Evolutionary conservation across 2,113 vertebrate species (phyloP).

Genomic region (Aptenodytes patagonicus): DNA sequence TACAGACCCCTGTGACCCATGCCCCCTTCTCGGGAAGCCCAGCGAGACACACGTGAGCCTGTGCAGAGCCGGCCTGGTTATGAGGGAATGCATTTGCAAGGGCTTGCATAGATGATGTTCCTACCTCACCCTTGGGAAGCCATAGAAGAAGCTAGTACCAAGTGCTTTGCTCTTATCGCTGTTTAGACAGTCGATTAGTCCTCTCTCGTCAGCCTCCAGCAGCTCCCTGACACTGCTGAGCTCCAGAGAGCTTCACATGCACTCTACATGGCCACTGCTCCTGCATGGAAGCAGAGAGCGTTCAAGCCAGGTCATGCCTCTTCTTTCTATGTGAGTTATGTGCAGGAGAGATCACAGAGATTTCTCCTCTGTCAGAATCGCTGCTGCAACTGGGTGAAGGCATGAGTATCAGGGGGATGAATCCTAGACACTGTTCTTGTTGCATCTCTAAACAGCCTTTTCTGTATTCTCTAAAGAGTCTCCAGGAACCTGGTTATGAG

Average conservation of each 20-base stretch:
- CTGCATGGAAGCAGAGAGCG: not conserved
- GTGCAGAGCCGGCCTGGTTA: not conserved
- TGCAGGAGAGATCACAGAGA: not conserved
- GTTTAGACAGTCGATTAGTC: not conserved
- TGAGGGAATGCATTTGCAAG: not conserved
- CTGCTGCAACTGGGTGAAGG: not conserved
- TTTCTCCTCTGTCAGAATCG: not conserved
- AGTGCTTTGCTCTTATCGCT: not conserved
- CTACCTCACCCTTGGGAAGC: not conserved
- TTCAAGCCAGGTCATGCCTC: not conserved
- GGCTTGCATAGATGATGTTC: not conserved
- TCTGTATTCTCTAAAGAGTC: not conserved
- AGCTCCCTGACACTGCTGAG: not conserved
- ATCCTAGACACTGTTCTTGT: not conserved
- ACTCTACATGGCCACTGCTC: not conserved
- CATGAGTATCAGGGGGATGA: not conserved
- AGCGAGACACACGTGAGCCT: not conserved
- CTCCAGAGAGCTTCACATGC: not conserved
- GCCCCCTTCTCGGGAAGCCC: not conserved
- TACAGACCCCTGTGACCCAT: not conserved
- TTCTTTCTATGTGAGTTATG: not conserved
- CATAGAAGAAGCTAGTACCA: not conserved
- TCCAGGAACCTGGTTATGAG: slow-evolving; percentile 7
- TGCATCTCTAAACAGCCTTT: not conserved
- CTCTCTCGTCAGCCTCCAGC: not conserved